phyloP scores from a whole-genome alignment of 2,888 invertebrate species.

The Ormyrus thymus region DNA sequence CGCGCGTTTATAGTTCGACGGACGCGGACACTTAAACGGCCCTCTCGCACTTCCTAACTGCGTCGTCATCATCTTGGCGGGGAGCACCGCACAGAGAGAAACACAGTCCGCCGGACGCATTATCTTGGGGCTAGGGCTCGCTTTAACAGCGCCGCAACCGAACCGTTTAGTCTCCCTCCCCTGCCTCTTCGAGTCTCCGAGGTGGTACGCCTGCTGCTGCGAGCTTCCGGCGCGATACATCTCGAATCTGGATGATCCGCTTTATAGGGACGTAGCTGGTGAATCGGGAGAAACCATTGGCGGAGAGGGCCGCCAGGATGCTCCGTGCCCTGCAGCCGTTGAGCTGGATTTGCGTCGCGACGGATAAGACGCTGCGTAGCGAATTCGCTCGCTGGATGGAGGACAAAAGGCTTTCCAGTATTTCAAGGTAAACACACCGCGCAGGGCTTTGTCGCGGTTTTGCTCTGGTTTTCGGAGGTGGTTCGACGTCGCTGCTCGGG shows the following conservation, averaged over 20 bases:
- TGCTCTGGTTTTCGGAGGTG: no score
- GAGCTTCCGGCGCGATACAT: slow-evolving; percentile 19
- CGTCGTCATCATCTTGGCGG: slow-evolving; percentile 20
- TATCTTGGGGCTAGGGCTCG: slow-evolving; percentile 7
- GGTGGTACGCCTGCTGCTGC: neutral
- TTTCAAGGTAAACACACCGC: no score
- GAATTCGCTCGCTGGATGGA: no score
- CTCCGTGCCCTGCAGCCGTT: no score
- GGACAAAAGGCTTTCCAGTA: no score
- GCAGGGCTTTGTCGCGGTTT: no score
- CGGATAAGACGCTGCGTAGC: no score
- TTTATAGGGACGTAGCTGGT: slow-evolving; percentile 14
- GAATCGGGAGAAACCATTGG: no score
- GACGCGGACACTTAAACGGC: slow-evolving; percentile 26
- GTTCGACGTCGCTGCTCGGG: no score
- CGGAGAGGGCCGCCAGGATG: no score
- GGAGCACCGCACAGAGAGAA: neutral
- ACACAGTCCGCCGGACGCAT: slow-evolving; percentile 3
- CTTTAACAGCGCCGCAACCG: slow-evolving; percentile 6
- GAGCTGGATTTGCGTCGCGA: no score
- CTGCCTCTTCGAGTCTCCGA: neutral
- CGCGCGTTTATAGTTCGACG: slow-evolving; percentile 30
- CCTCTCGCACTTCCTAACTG: neutral
- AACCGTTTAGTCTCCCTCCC: slow-evolving; percentile 11
- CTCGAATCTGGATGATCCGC: slow-evolving; percentile 48